phyloP scores from a whole-genome alignment of 2,113 vertebrate species.

The Mugil cephalus region DNA sequence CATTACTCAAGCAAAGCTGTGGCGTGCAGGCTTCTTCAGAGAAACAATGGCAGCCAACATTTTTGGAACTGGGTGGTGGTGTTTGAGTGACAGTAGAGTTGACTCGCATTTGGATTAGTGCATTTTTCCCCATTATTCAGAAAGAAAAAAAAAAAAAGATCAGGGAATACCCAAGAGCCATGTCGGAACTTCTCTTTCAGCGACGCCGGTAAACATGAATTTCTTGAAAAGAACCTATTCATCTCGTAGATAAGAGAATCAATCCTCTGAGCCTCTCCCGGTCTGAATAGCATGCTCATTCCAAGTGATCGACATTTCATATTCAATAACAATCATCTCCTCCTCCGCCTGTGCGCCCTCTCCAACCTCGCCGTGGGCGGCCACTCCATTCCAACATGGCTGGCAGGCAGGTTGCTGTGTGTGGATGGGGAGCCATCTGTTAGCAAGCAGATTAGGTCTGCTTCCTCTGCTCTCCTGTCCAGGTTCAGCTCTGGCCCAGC shows the following conservation, averaged over 20 bases:
- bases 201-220: not conserved
- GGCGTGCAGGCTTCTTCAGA: no score
- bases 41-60: no score
- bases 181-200: not conserved
- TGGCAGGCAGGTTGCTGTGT: slow-evolving; percentile 59
- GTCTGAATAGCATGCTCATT: slow-evolving; percentile 47
- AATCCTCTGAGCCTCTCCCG: slow-evolving; percentile 12
- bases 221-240: slow-evolving; percentile 3
- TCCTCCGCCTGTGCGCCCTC: slow-evolving; percentile 60
- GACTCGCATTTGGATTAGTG: no score
- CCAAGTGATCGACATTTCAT: slow-evolving; percentile 69
- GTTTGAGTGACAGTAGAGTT: no score
- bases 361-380: slow-evolving; percentile 62
- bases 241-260: slow-evolving; percentile 29
- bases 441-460: slow-evolving; percentile 72
- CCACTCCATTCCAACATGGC: slow-evolving; percentile 60
- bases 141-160: not conserved
- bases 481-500: slow-evolving; percentile 28
- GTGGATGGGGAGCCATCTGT: slow-evolving; percentile 74
- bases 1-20: no score
- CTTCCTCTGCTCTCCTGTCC: slow-evolving; percentile 54
- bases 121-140: no score
- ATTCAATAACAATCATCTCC: slow-evolving; percentile 74
- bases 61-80: no score
- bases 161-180: not conserved